These are phyloP conservation scores for Sciurus vulgaris DNA, from an alignment of 2,797 vertebrate species.

Conservation along the genomic window DNA sequence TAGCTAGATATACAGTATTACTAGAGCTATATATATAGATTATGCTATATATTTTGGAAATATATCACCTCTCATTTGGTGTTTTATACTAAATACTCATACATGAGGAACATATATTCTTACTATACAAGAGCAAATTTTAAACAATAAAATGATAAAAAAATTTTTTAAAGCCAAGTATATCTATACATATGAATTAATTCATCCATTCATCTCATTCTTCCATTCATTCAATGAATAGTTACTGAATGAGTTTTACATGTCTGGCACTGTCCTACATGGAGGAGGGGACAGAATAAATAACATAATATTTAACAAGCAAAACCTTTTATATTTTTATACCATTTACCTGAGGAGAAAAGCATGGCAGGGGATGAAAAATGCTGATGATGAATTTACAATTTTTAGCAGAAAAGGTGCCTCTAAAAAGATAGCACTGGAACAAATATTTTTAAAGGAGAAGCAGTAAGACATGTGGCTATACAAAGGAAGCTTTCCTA, in stretches of 20 bases:
- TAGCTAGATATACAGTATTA: not conserved
- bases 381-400: not conserved
- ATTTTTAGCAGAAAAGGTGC: not conserved
- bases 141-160: slow-evolving; percentile 50
- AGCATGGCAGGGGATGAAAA: not conserved
- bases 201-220: not conserved
- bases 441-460: not conserved
- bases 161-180: not conserved
- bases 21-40: not conserved
- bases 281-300: not conserved
- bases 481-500: not conserved
- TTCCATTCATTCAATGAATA: not conserved
- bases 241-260: not conserved
- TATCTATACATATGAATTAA: slow-evolving; percentile 29
- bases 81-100: not conserved
- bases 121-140: not conserved
- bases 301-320: not conserved
- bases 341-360: not conserved
- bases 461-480: not conserved
- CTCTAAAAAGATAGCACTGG: not conserved
- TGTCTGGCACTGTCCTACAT: not conserved
- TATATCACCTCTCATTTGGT: not conserved
- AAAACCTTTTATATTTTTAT: not conserved
- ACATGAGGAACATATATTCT: not conserved
- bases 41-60: not conserved